Base-by-base conservation (phyloP, 2,888 invertebrate species). In the Ischnus inquisitorius region DNA sequence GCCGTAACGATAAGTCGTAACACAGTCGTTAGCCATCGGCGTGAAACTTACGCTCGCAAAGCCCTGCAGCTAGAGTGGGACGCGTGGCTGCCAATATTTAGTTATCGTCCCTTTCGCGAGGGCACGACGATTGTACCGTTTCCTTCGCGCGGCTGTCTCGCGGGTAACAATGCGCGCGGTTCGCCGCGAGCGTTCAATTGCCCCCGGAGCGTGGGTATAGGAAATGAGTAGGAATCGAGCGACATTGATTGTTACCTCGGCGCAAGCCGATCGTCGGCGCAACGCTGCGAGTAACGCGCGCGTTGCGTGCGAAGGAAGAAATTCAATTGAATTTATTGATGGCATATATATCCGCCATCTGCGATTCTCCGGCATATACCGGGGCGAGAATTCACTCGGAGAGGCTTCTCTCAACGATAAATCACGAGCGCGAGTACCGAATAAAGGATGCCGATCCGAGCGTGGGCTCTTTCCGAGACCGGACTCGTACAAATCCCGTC, bases 211-310 rank as follows among this genome's bases (percentile, higher is more conserved):
- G 72, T 62, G 57, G 41, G 75, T 75, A 51, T 41, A 75, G 69
- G 75, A 81, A 80, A 80, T 75, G 80, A 69, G 80, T 80, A 80
- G 80, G 80, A 80, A 76, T 68, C 80, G 80, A 81, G 68, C 80
- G 80, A 81, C 75, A 81, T 76, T 81, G 80, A 81, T 81, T 76
- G 75, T 81, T 81, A 81, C 80, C 80, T 64, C 69, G 62, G 25
- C 64, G 57, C 74, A 57, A 75, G 68, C 69, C 34, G 68, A 69
- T 69, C 68, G 68, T 51, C 16, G 34, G 34, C 34, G 51, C 51
- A 12, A 57, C 57, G n/a, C 48, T 34, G 25, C 46, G 16, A 34
- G 51, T 69, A 69, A 16, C 34, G 28, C 48, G 43, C 48, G 2
- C 28, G 8, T 19, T 43, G 34, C 39, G 41, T 19, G 41, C 5